Base-by-base conservation (phyloP, 2,113 vertebrate species). In the Eidolon helvum region DNA sequence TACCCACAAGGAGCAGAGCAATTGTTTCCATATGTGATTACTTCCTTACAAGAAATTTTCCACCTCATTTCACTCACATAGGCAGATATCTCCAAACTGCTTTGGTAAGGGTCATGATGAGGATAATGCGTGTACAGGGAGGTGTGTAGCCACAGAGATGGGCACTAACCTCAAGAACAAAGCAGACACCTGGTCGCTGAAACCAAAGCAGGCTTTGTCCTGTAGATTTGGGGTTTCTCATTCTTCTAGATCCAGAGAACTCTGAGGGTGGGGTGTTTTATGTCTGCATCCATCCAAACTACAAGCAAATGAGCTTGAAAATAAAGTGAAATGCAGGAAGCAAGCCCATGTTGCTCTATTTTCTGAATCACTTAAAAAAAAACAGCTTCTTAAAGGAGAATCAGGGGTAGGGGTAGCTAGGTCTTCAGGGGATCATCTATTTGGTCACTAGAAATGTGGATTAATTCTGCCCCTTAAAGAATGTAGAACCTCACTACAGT, bases 11-110 rank as follows among this genome's bases (percentile, higher is more conserved):
- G 30, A 61, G 14, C 28, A 72, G 11, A 72, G 4, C 8, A 53
- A 24, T 18, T 78, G 33, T 95, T 80, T 66, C 12, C 50, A 82
- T 33, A 33, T 48, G 19, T 7, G 33, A 68, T 16, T 35, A 35
- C 16, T 92, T 83, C 55, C 72, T 72, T 63, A 43, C 43, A 90
- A 93, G 86, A 87, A 92, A 50, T 65, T 95, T 83, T 94, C 63
- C 19, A 91, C 11, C 26, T 87, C 82, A 88, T 85, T 90, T 87
- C 80, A 87, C 57, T 86, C 38, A 40, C 48, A 74, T 21, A 71
- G 77, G 59, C 10, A 38, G 28, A 57, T 68, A 22, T 28, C 48
- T 77, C 59, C 77, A 72, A 85, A 35, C 55, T 80, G 30, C 71
- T 82, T 35, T 71, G 53, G 6, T 30, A 57, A 91, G 40, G 38